These are phyloP conservation scores for Hemicentrotus pulcherrimus DNA, from an alignment of 35 echinoderm and acorn worm species.

Conservation along the genomic window DNA sequence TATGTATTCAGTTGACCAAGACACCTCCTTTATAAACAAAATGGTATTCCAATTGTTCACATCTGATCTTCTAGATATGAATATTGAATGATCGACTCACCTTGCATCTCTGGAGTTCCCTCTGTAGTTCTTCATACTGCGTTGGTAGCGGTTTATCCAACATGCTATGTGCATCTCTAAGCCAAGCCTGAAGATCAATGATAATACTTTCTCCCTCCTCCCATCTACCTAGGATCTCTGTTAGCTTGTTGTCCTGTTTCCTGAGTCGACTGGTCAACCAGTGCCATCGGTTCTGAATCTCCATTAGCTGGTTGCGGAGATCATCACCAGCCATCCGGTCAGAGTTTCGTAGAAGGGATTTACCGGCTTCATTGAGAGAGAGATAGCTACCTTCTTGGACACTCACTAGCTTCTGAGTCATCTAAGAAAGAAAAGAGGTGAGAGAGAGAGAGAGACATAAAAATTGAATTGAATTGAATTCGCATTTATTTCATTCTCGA, in stretches of 20 bases:
- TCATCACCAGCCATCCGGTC: slow-evolving; percentile 69
- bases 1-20: too few relatives aligned
- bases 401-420: slow-evolving; percentile 68
- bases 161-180: slow-evolving; percentile 63
- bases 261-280: slow-evolving; percentile 73
- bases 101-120: slow-evolving; percentile 79
- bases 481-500: too few relatives aligned
- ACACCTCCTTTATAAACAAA: too few relatives aligned
- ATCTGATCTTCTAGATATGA: not conserved
- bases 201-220: slow-evolving; percentile 75
- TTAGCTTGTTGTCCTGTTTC: slow-evolving; percentile 58
- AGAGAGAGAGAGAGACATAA: not conserved
- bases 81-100: slow-evolving; percentile 46
- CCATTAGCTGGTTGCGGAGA: slow-evolving; percentile 74
- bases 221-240: slow-evolving; percentile 76
- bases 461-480: too few relatives aligned
- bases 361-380: slow-evolving; percentile 83
- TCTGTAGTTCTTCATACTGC: slow-evolving; percentile 81
- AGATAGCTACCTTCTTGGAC: slow-evolving; percentile 84
- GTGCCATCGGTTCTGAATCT: slow-evolving; percentile 84
- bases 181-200: slow-evolving; percentile 79
- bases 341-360: slow-evolving; percentile 74
- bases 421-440: slow-evolving; percentile 52
- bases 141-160: slow-evolving; percentile 59
- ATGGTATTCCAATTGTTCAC: too few relatives aligned